Base-by-base conservation (phyloP, 1,140 invertebrate genomes). In the Drosophila ambigua region DNA sequence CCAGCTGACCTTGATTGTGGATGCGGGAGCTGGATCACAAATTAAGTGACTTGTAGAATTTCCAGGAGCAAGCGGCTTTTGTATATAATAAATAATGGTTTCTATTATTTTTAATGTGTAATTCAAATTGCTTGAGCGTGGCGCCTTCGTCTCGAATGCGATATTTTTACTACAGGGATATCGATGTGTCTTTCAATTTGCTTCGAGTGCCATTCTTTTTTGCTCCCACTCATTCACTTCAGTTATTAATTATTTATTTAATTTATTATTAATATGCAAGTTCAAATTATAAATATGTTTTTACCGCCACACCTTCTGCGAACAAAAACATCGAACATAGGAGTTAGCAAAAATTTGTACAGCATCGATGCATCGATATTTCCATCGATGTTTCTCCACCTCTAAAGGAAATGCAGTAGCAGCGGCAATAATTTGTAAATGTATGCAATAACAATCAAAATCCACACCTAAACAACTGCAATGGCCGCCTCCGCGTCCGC, bases 1-100 rank as follows among this genome's bases (percentile, higher is more conserved):
- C 16, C 16, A 72, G 3, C 58, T 87, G 24, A 87, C 83, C 6
- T 44, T 87, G 23, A 53, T 87, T 45, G 48, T 64, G 0, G 82
- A 87, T 24, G 26, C n/a, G 2, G 74, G 26, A 11, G 83, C 82
- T 41, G 78, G 65, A 1, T 31, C 55, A 8, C 28, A 50, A 8
- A 45, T 83, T 9, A 5, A 5, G 3, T 48, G 24, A 53, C 71
- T 44, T 5, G 16, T 71, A 51, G 11, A 28, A 39, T 31, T 28
- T 28, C 6, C 26, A 28, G 26, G 5, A 28, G 5, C 5, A 2
- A 13, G 16, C 5, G 11, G 20, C 26, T 64, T 16, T 65, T 65
- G 63, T 43, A 63, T 63, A 64, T 65, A 65, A 63, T 63, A 11
- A 20, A 39, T 31, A 24, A 24, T 24, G 26, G 26, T 28, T 13